A percentile compares a stretch with the other conserved stretches of the same genome.
Evolutionary conservation across 2,797 vertebrate genomes (phyloP).

Genomic region (Sebastes ruberrimus): DNA sequence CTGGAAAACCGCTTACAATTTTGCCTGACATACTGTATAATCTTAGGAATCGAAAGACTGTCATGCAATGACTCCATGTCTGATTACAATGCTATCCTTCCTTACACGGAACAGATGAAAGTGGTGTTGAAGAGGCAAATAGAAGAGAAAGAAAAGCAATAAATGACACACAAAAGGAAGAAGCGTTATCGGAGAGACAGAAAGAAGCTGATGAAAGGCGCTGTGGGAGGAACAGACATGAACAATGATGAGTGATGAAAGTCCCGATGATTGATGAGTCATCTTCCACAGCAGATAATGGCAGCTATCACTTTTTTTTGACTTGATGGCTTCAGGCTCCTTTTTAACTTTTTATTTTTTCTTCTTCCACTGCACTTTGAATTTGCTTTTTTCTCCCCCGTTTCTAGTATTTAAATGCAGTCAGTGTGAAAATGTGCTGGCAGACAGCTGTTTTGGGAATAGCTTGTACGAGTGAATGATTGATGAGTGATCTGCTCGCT

Average conservation of each 20-base stretch:
- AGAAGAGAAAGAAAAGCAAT: not conserved
- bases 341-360: not conserved
- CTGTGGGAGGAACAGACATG: constrained; percentile 30
- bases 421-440: constrained; percentile 22
- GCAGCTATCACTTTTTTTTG: constrained; percentile 51
- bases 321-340: constrained; percentile 37
- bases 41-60: not conserved
- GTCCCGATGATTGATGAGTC: constrained; percentile 61
- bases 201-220: constrained; percentile 33
- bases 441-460: constrained; percentile 43
- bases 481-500: constrained; percentile 18
- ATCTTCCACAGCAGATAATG: constrained; percentile 49
- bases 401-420: constrained; percentile 40
- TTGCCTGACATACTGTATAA: not conserved
- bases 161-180: not conserved
- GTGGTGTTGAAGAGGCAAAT: not conserved
- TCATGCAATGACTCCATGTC: not conserved
- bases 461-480: constrained; percentile 14
- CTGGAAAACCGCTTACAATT: not conserved
- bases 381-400: not conserved
- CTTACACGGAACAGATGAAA: not conserved
- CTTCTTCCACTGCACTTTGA: not conserved
- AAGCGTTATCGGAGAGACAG: constrained; percentile 16
- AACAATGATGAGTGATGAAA: constrained; percentile 55
- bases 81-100: not conserved